Percentiles rank a stretch among this genome's conserved stretches.
Conservation (phyloP, 2,888 invertebrate species). For the Zygothrica quintamaculata region DNA sequence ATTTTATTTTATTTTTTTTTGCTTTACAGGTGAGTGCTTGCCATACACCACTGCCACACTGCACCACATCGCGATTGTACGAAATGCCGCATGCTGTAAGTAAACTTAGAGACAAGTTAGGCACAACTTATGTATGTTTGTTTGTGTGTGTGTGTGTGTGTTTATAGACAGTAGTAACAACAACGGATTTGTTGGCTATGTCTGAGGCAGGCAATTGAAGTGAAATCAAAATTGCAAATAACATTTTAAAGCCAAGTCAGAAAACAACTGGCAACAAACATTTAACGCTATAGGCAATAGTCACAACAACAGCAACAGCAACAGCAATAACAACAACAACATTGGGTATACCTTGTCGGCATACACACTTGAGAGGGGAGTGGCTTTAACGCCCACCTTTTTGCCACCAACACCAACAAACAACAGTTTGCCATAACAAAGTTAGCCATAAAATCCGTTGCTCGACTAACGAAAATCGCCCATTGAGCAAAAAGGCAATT, state of each 20-base stretch:
- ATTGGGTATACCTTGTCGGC: conserved; percentile 38
- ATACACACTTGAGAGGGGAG: conserved; percentile 33
- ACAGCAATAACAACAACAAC: conserved; percentile 13
- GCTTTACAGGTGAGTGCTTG: conserved; percentile 67
- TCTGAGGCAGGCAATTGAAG: conserved; percentile 33
- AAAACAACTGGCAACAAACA: conserved; percentile 20
- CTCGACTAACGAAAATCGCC: conserved; percentile 68
- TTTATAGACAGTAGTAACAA: neutral
- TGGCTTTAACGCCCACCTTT: conserved; percentile 38
- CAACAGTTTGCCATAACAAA: conserved; percentile 48
- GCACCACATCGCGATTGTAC: conserved; percentile 40
- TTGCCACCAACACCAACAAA: conserved; percentile 20
- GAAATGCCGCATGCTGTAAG: conserved; percentile 58
- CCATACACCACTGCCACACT: conserved; percentile 39
- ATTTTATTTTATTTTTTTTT: too few relatives aligned
- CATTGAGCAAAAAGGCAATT: conserved; percentile 67
- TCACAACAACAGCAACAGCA: conserved; percentile 24
- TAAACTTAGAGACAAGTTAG: conserved; percentile 38
- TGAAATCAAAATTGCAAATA: conserved; percentile 52
- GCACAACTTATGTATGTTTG: conserved; percentile 8
- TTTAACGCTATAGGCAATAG: conserved; percentile 16
- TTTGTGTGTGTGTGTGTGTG: too few relatives aligned
- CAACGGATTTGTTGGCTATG: neutral
- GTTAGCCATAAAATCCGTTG: conserved; percentile 63
- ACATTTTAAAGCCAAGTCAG: conserved; percentile 41